Conservation (phyloP, 2,888 invertebrate species). For the Eupithecia exiguata region DNA sequence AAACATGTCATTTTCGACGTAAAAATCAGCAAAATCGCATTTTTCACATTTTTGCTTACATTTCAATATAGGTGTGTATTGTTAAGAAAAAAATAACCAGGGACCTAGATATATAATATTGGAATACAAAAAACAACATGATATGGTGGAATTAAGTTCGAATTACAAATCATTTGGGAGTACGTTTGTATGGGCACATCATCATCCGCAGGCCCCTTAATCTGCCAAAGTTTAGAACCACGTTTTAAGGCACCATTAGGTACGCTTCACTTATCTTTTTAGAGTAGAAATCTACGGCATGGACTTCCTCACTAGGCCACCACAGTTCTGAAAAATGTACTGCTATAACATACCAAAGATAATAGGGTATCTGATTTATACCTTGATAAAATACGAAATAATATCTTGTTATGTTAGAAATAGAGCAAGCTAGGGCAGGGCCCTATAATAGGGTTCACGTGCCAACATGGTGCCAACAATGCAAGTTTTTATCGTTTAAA, state of each 20-base stretch:
- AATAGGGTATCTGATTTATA: conserved; percentile 8
- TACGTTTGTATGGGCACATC: too few species aligned
- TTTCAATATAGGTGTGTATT: too few species aligned
- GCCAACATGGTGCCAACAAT: background rate
- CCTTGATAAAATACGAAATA: background rate
- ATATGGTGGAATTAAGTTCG: too few species aligned
- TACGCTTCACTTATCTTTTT: background rate
- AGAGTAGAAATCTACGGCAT: background rate
- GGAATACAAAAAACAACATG: too few species aligned
- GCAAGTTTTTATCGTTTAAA: background rate
- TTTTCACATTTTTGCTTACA: too few species aligned
- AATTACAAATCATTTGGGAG: too few species aligned
- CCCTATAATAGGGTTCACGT: background rate
- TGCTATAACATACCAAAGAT: background rate
- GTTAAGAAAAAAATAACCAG: too few species aligned
- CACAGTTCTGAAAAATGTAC: background rate
- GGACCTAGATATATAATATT: too few species aligned
- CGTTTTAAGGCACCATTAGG: background rate
- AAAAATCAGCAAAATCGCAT: too few species aligned
- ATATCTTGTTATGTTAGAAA: background rate
- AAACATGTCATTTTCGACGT: too few species aligned
- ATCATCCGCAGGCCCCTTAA: too few species aligned
- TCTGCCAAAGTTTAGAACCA: background rate
- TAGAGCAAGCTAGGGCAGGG: background rate
- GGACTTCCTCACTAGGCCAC: background rate